These are phyloP conservation scores for Smithornis capensis DNA, from an alignment of 2,113 vertebrate species.

Conservation along the genomic window DNA sequence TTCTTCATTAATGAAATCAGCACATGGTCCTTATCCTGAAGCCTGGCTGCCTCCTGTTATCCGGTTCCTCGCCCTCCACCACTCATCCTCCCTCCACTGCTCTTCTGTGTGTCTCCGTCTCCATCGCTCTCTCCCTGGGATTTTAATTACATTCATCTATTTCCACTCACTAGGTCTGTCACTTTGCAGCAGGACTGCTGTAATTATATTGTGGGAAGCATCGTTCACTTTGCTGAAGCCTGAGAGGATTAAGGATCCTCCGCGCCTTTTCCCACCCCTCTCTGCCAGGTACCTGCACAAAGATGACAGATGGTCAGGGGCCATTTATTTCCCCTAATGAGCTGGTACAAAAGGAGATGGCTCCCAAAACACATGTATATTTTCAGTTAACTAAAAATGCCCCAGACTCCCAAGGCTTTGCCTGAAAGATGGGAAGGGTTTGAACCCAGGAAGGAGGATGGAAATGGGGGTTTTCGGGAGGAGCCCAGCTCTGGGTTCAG, in stretches of 20 bases:
- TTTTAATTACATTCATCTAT: constrained; percentile 71
- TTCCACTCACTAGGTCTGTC: constrained; percentile 63
- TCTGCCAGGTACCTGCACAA: constrained; percentile 52
- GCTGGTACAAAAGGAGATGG: constrained; percentile 36
- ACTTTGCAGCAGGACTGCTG: constrained; percentile 36
- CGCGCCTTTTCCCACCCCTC: constrained; percentile 22
- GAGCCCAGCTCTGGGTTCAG: not conserved
- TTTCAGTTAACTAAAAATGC: not conserved
- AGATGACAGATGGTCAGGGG: constrained; percentile 64
- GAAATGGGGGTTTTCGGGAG: not conserved
- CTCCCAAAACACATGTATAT: not conserved
- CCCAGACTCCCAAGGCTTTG: not conserved
- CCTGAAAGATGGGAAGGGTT: not conserved
- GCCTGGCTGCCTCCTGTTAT: not conserved
- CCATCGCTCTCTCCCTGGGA: constrained; percentile 19
- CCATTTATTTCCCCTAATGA: constrained; percentile 36
- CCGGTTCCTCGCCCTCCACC: not conserved
- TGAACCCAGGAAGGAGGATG: not conserved
- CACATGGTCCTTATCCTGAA: not conserved
- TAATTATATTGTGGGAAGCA: constrained; percentile 61
- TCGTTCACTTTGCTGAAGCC: constrained; percentile 13
- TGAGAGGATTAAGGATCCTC: constrained; percentile 47
- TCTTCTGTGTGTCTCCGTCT: not conserved
- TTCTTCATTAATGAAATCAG: not conserved
- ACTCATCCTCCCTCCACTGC: not conserved